Base-by-base conservation (phyloP, 1,140 invertebrate species). In the Dendrolimus punctatus region DNA sequence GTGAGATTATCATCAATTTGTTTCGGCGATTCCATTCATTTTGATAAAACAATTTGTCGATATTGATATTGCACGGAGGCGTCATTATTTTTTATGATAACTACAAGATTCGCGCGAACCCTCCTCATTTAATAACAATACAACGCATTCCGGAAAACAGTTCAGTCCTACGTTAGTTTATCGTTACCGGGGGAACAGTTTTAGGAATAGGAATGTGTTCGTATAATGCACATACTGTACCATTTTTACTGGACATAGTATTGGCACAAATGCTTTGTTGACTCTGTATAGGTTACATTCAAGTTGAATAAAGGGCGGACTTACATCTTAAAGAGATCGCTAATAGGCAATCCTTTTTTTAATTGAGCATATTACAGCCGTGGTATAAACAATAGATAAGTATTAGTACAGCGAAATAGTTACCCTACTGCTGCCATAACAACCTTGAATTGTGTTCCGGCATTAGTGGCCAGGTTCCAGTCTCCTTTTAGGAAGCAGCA, bases 81-180 rank as follows among this genome's bases (percentile, higher is more conserved):
- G 43, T 51, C 48, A 51, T 56, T 50, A 56, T 39, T 50, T 56
- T 56, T 56, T 56, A 56, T 46, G 54, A 41, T 56, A 56, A 56
- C 48, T 56, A 56, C 54, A 8, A 39, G 40, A 49, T 56, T 56
- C 54, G 40, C 54, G 48, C 43, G 42, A 51, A 46, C 54, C 54
- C 40, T n/a, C 54, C 37, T 37, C 47, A 46, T 44, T 51, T 48
- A 50, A 51, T 50, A 56, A 56, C 54, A 51, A 46, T 46, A 56
- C 41, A 40, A 49, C 9, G n/a, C 23, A 45, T 45, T 8, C 43
- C 43, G 43, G 43, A 45, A 45, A 45, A 45, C 23, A 10, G n/a
- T 45, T 9, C n/a, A 45, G 5, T 10, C n/a, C n/a, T 45, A 45
- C n/a, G 6, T 23, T 56, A 46, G 54, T 56, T 56, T 56, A 49